Evolutionary conservation across 2,888 invertebrate genomes (phyloP), one percentile per base, ranked within the genome.

Genomic region (Clepsis dumicolana): DNA sequence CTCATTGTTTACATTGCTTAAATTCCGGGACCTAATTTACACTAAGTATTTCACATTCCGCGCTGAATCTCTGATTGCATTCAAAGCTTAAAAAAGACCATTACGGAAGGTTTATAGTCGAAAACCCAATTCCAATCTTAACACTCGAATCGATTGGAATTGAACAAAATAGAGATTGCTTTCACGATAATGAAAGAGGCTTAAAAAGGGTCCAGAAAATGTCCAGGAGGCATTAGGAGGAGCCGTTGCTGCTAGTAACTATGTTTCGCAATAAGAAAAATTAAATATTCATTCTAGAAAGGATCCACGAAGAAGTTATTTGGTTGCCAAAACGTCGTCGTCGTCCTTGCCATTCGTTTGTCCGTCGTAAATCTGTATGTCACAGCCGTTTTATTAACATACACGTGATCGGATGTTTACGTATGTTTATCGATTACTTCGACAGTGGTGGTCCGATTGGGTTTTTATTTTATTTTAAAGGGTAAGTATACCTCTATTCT

Each of bases 111-210:
- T 83, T 84, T 74, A 75, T 77, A 75, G 74, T 72, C 78, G 76
- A 79, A 80, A 76, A 77, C 79, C 78, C 75, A 82, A 80, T 79
- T 81, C 81, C 82, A 86, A 85, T 86, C 86, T 84, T 75, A 80
- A 80, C 72, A 75, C 77, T 75, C 75, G 80, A 78, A 86, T 86
- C 84, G 81, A 86, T 84, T 77, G 74, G 74, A 86, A 84, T 79
- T 79, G 78, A 74, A 78, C 80, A 79, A 84, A 82, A 84, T 84
- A 82, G 80, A 84, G 82, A 87, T 85, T 87, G 81, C 84, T 85
- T 85, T 85, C 77, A 81, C 75, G 80, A 80, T 85, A 86, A 87
- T 86, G 82, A 86, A 82, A 80, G 80, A 77, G 77, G 78, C 81
- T 86, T 82, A 82, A 80, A 68, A 82, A 83, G 83, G 86, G 85